Conservation (phyloP, 2,797 vertebrate species). For the Pogoniulus pusillus region DNA sequence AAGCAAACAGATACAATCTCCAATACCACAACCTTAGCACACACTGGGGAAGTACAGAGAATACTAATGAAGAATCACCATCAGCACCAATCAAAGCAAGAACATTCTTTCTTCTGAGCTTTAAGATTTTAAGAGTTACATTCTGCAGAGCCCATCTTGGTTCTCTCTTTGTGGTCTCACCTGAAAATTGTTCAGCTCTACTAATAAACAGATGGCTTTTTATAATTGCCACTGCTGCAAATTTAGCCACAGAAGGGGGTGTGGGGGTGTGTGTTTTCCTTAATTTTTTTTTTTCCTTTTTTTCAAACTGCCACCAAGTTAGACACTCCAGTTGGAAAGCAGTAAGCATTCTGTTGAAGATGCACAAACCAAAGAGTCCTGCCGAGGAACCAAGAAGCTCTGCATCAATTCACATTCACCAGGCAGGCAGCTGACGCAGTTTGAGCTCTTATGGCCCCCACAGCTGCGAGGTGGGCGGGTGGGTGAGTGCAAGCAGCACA, state of each 20-base stretch:
- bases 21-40: constrained; percentile 5
- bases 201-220: constrained; percentile 58
- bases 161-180: constrained; percentile 57
- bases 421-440: constrained; percentile 26
- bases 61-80: constrained; percentile 59
- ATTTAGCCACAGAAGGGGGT: background rate
- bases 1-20: constrained; percentile 57
- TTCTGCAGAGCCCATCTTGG: constrained; percentile 42
- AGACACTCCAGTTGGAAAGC: background rate
- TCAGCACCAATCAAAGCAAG: constrained; percentile 47
- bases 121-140: constrained; percentile 2
- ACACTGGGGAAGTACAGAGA: background rate
- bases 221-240: constrained; percentile 52
- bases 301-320: background rate
- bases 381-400: background rate
- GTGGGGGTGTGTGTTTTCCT: background rate
- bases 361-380: background rate
- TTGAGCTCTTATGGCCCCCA: constrained; percentile 2
- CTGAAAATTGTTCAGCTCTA: constrained; percentile 31
- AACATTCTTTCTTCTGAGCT: background rate
- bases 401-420: background rate
- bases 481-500: constrained; percentile 6
- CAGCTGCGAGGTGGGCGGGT: background rate
- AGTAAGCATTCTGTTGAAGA: background rate
- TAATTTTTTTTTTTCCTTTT: background rate